These are phyloP conservation scores for Enchytraeus crypticus DNA, from an alignment of 2,888 invertebrate species.

Conservation along the genomic window DNA sequence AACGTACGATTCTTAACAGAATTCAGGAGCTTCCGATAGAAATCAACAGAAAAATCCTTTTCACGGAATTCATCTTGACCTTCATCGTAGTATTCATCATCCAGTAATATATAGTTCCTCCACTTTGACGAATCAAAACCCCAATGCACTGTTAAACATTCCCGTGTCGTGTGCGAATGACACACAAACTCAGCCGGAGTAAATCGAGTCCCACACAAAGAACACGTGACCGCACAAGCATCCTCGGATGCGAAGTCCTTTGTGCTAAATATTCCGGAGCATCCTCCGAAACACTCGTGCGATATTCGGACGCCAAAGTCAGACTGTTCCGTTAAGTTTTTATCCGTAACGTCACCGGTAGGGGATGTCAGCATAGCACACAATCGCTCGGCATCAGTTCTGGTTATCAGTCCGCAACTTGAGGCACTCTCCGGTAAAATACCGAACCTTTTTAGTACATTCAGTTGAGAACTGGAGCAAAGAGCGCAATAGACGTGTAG, in stretches of 20 bases:
- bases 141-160: constrained; percentile 90
- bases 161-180: constrained; percentile 63
- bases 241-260: constrained; percentile 66
- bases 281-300: constrained; percentile 95
- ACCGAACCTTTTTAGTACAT: constrained; percentile 59
- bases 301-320: constrained; percentile 57
- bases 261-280: constrained; percentile 77
- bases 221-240: constrained; percentile 79
- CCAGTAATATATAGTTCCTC: constrained; percentile 77
- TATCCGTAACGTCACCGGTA: not conserved
- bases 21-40: too few species aligned
- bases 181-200: constrained; percentile 81
- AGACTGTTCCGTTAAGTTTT: not conserved
- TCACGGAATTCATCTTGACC: not conserved
- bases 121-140: constrained; percentile 94
- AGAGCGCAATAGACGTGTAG: constrained; percentile 89
- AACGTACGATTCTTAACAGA: too few species aligned
- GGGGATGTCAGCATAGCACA: constrained; percentile 78
- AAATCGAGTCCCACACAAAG: constrained; percentile 73
- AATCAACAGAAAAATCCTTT: not conserved
- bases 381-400: constrained; percentile 91
- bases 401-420: constrained; percentile 90
- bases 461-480: constrained; percentile 84
- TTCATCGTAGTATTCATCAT: not conserved
- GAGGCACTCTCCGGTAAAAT: constrained; percentile 67